Base-by-base conservation (phyloP, 2,797 vertebrate genomes). In the Urocyon cinereoargenteus region DNA sequence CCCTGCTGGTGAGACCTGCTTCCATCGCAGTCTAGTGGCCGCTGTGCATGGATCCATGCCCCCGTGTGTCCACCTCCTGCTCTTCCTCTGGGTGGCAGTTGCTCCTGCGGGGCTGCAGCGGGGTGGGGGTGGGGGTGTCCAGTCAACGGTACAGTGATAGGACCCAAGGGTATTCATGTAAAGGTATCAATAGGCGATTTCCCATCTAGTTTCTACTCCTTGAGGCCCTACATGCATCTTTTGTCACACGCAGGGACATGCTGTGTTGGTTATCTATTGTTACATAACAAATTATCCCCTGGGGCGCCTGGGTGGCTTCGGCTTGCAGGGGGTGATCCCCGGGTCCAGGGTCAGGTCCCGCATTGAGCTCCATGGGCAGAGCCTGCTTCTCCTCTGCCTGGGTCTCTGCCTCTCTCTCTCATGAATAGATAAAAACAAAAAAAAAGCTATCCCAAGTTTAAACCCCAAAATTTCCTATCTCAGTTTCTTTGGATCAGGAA, bases 41-140 rank as follows among this genome's bases (percentile, higher is more conserved):
- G 10, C 36, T 15, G 0, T 10, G 51, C 49, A 21, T 4, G 3
- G 12, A 21, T 3, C 53, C 66, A 21, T 0, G 6, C 34, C 28
- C 12, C 7, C 0, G 45, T 51, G 31, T 34, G 24, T 11, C 75
- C 16, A 53, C 53, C 14, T 53, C 68, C 53, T 4, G 24, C 62
- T 45, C 28, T 31, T 53, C 16, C 90, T 28, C 57, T 36, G 34
- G 21, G 61, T 19, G 49, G 28, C 31, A n/a, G 64, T n/a, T 55
- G 64, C n/a, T 19, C 24, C 51, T 57, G 13, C 5, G 51, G 24
- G 53, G 26, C 12, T 11, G 5, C 34, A 19, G 21, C 31, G 26
- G 2, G 11, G n/a, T 14, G 53, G 11, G 28, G 22, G 40, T 45
- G 40, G 68, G 34, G 45, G 49, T 31, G 49, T 31, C n/a, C 75